Conservation (phyloP, 2,113 vertebrate genomes). For the Ciconia boyciana region DNA sequence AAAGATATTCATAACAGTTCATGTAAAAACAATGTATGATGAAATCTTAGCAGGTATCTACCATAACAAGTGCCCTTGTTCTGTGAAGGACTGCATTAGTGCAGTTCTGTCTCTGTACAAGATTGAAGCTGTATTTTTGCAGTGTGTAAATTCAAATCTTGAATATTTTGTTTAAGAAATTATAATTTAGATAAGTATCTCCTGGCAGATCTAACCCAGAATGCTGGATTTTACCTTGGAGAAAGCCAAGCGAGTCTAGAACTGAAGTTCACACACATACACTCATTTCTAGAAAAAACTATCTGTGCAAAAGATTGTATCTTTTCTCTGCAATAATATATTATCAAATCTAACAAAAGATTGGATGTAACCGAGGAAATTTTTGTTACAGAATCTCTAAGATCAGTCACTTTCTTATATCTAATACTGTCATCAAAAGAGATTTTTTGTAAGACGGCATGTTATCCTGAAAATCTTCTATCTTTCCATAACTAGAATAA, state of each 20-base stretch:
- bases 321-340: conserved; percentile 35
- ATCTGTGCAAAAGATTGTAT: neutral
- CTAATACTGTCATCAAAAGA: conserved; percentile 7
- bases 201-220: neutral
- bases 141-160: neutral
- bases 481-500: conserved; percentile 19
- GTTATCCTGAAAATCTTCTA: conserved; percentile 40
- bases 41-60: neutral
- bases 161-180: neutral
- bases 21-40: neutral
- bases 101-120: neutral
- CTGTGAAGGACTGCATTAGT: neutral
- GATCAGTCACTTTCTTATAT: conserved; percentile 53
- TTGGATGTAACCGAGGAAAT: conserved; percentile 10
- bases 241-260: neutral
- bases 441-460: conserved; percentile 18
- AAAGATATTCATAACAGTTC: neutral
- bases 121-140: neutral
- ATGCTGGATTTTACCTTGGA: neutral
- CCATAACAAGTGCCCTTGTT: neutral
- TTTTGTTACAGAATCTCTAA: conserved; percentile 23
- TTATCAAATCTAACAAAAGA: conserved; percentile 63
- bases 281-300: neutral
- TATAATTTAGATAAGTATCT: neutral
- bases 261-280: neutral